Base-by-base conservation (phyloP, 2,888 invertebrate species). In the Doris montereyensis region DNA sequence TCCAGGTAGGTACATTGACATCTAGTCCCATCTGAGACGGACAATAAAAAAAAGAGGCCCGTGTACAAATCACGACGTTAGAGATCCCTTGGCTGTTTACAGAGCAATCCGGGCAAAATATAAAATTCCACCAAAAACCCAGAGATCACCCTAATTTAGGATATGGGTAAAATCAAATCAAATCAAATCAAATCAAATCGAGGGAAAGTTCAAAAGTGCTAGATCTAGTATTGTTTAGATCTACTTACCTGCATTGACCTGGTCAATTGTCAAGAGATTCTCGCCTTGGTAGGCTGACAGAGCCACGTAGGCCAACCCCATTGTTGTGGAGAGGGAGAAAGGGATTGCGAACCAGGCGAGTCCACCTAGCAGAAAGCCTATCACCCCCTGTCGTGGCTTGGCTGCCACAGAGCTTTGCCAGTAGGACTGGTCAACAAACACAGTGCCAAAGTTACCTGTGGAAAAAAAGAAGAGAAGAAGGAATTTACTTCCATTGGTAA, bases 361-460 rank as follows among this genome's bases (percentile, higher is more conserved):
- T 0, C 91, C 91, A 0, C 91, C 91, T 0, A 83, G 76, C 10
- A 91, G 85, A 81, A 91, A 92, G 0, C 91, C 91, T 77, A 88
- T 85, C 4, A 90, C 90, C 0, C 91, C 91, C 72, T 91, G 87
- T 32, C 85, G 83, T 0, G 91, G 91, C 78, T 91, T 91, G 52
- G 91, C 88, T 0, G 91, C 91, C 26, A 92, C 90, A 21, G 88
- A 87, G 81, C 90, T 90, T 83, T 92, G 91, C 91, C 91, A 92
- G 81, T 91, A 92, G 0, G 91, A 89, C 84, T 92, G 91, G 83
- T 92, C 91, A 32, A 91, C 89, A 79, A 90, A 91, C 2, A 91
- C 90, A 0, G 91, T 90, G 2, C 91, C 91, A 81, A 92, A 92
- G 77, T 91, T 91, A 26, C 91, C 91, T 89, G 81, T 1, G 72